phyloP scores from a whole-genome alignment of 2,113 vertebrate species.

The Paedocypris sp. region DNA sequence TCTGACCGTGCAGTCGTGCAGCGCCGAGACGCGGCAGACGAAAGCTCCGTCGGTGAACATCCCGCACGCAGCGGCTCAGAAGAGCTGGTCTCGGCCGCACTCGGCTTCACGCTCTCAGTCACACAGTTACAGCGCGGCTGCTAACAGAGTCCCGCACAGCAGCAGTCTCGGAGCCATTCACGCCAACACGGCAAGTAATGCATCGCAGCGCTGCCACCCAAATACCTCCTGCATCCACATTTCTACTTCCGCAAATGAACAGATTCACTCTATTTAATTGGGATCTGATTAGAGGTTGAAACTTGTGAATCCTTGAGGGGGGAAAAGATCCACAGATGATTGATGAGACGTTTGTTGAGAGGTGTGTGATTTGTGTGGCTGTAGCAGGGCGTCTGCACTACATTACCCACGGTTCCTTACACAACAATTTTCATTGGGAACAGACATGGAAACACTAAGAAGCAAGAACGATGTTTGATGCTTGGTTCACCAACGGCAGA shows the following conservation, averaged over 20 bases:
- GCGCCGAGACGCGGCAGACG: slow-evolving; percentile 64
- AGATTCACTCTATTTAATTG: neutral
- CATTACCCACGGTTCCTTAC: too few relatives aligned
- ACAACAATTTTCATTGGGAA: too few relatives aligned
- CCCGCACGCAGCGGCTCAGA: slow-evolving; percentile 25
- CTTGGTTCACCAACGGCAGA: too few relatives aligned
- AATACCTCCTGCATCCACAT: too few relatives aligned
- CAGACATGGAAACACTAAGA: too few relatives aligned
- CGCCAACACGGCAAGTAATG: slow-evolving; percentile 71
- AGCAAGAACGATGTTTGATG: too few relatives aligned
- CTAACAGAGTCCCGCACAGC: slow-evolving; percentile 63
- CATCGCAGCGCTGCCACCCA: neutral
- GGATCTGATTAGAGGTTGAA: too few relatives aligned
- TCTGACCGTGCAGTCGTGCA: slow-evolving; percentile 62
- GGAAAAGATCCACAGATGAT: too few relatives aligned
- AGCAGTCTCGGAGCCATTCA: slow-evolving; percentile 63
- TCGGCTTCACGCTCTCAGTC: slow-evolving; percentile 80
- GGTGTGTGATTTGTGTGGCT: too few relatives aligned
- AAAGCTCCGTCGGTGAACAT: slow-evolving; percentile 61
- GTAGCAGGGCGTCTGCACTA: too few relatives aligned
- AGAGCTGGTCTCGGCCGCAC: slow-evolving; percentile 55
- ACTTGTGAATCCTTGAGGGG: too few relatives aligned
- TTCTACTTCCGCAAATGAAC: neutral
- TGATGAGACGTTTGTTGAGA: too few relatives aligned
- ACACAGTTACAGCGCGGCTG: slow-evolving; percentile 74